A percentile compares a stretch with the other conserved stretches of the same genome.
These are phyloP conservation scores for Malaclemys terrapin DNA, from an alignment of 2,113 vertebrate genomes.

Conservation along the genomic window DNA sequence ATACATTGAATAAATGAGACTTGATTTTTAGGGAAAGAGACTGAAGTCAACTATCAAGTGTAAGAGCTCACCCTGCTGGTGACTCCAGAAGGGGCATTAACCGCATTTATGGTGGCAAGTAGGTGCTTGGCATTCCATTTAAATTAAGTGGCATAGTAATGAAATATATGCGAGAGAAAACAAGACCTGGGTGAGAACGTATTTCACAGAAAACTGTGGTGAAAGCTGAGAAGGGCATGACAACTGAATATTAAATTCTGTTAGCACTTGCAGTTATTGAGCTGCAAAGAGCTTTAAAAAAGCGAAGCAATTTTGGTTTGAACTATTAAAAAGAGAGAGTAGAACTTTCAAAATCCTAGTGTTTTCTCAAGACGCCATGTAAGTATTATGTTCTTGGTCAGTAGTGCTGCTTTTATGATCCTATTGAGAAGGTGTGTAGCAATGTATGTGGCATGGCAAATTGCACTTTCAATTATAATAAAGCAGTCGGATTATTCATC, in stretches of 20 bases:
- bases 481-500: conserved; percentile 60
- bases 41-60: fast-evolving
- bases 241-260: conserved; percentile 61
- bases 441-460: conserved; percentile 44
- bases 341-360: conserved; percentile 19
- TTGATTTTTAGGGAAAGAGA: neutral
- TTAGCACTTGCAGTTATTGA: conserved; percentile 51
- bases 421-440: conserved; percentile 32
- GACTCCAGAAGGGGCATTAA: neutral
- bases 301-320: conserved; percentile 23
- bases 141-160: fast-evolving
- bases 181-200: conserved; percentile 14
- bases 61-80: neutral
- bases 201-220: neutral
- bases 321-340: conserved; percentile 2
- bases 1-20: neutral
- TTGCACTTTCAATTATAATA: conserved; percentile 60
- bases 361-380: conserved; percentile 44
- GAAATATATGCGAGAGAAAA: neutral
- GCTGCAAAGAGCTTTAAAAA: conserved; percentile 58
- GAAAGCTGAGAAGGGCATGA: conserved; percentile 29
- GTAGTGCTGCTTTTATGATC: conserved; percentile 50
- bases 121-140: neutral
- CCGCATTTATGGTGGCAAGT: fast-evolving
- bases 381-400: conserved; percentile 56